Evolutionary conservation across 2,113 vertebrate genomes (phyloP).

Genomic region (Pardalotus punctatus): DNA sequence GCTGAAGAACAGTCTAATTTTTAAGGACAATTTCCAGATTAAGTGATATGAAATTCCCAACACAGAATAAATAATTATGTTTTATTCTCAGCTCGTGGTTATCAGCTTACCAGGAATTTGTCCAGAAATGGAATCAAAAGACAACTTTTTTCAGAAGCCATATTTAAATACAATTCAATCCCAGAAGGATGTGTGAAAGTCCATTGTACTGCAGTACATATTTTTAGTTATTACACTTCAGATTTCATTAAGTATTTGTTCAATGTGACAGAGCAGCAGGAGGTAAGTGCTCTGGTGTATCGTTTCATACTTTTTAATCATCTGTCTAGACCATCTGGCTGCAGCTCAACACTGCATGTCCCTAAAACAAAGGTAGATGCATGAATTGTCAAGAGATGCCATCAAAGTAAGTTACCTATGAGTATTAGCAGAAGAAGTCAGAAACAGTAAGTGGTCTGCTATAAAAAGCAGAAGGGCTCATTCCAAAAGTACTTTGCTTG

Average conservation of each 20-base stretch:
- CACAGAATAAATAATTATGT: background rate
- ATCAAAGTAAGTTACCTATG: background rate
- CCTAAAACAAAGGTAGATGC: background rate
- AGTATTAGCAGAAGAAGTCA: background rate
- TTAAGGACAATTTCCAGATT: background rate
- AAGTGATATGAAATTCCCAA: background rate
- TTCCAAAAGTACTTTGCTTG: background rate
- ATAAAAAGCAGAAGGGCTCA: background rate
- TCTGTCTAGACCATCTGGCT: conserved; percentile 50
- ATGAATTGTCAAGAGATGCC: background rate
- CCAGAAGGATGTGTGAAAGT: background rate
- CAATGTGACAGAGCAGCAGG: conserved; percentile 5
- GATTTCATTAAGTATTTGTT: conserved; percentile 21
- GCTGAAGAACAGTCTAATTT: background rate
- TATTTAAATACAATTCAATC: background rate
- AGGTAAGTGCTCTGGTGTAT: background rate
- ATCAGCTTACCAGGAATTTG: background rate
- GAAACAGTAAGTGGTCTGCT: background rate
- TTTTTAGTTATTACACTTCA: conserved; percentile 34
- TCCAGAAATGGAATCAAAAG: background rate
- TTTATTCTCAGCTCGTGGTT: background rate
- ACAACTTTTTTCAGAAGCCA: background rate
- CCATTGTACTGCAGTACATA: background rate
- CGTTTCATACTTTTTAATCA: conserved; percentile 6
- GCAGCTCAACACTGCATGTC: background rate